A percentile compares a stretch with the other conserved stretches of the same genome.
Evolutionary conservation across 1,140 invertebrate species (phyloP).

Genomic region (Caenorhabditis latens): DNA sequence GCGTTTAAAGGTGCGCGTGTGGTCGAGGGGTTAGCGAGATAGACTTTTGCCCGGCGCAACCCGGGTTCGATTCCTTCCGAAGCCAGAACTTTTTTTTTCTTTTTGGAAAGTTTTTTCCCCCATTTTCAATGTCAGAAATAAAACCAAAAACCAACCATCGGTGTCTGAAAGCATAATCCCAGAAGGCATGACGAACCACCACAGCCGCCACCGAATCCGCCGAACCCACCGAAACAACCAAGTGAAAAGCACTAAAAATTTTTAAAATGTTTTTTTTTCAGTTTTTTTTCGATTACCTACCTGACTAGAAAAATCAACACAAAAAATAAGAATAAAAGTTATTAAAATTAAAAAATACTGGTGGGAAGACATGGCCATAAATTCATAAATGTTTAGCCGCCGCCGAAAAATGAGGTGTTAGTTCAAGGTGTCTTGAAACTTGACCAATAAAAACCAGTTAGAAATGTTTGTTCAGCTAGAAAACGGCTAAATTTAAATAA

Average conservation of each 20-base stretch:
- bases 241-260: slow-evolving; percentile 55
- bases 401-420: background rate
- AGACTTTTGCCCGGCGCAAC: no score
- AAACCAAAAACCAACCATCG: slow-evolving; percentile 18
- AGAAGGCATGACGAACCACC: slow-evolving; percentile 39
- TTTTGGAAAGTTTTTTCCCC: no score
- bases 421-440: slow-evolving; percentile 31
- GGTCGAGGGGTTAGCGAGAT: no score
- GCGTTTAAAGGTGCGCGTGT: no score
- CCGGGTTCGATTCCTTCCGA: no score
- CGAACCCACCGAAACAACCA: slow-evolving; percentile 49
- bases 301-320: slow-evolving; percentile 11
- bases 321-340: background rate
- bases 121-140: no score
- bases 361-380: background rate
- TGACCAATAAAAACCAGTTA: slow-evolving; percentile 12
- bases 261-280: no score
- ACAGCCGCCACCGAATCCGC: slow-evolving; percentile 1
- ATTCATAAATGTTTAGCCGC: no score
- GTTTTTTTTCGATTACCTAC: background rate
- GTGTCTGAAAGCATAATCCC: slow-evolving; percentile 34
- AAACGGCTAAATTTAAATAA: slow-evolving; percentile 24
- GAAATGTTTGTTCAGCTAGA: background rate
- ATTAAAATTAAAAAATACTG: background rate
- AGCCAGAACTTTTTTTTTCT: no score